Conservation (phyloP, 2,113 vertebrate species). For the Lampris megalopsis region DNA sequence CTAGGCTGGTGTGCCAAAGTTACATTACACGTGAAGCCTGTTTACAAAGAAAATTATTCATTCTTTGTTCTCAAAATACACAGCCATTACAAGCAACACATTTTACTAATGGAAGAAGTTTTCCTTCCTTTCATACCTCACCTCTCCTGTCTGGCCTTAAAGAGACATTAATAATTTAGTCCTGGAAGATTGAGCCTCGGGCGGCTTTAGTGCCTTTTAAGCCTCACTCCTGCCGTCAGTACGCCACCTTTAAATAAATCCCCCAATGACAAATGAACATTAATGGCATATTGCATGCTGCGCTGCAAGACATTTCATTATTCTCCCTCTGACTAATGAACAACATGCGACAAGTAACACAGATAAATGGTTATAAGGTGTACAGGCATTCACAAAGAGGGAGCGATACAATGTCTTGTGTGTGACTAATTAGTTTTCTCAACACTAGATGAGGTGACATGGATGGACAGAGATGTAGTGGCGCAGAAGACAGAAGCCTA, state of each 20-base stretch:
- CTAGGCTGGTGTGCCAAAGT: background rate
- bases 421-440: slow-evolving; percentile 47
- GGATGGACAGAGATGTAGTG: slow-evolving; percentile 25
- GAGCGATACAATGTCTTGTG: slow-evolving; percentile 13
- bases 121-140: slow-evolving; percentile 11
- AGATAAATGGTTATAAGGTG: slow-evolving; percentile 61
- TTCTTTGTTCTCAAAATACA: background rate
- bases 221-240: background rate
- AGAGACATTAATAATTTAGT: slow-evolving; percentile 74
- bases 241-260: slow-evolving; percentile 30
- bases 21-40: background rate
- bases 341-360: slow-evolving; percentile 51
- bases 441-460: slow-evolving; percentile 12
- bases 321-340: slow-evolving; percentile 65
- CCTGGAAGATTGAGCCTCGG: slow-evolving; percentile 54
- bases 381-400: slow-evolving; percentile 28
- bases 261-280: slow-evolving; percentile 66
- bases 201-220: slow-evolving; percentile 52
- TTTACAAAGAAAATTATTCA: too few relatives aligned
- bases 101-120: background rate
- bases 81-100: background rate
- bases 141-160: slow-evolving; percentile 24
- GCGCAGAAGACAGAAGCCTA: background rate
- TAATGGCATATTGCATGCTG: slow-evolving; percentile 60
- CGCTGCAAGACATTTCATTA: slow-evolving; percentile 37